Evolutionary conservation across 2,113 vertebrate genomes (phyloP).

Genomic region (Ctenomys sociabilis): DNA sequence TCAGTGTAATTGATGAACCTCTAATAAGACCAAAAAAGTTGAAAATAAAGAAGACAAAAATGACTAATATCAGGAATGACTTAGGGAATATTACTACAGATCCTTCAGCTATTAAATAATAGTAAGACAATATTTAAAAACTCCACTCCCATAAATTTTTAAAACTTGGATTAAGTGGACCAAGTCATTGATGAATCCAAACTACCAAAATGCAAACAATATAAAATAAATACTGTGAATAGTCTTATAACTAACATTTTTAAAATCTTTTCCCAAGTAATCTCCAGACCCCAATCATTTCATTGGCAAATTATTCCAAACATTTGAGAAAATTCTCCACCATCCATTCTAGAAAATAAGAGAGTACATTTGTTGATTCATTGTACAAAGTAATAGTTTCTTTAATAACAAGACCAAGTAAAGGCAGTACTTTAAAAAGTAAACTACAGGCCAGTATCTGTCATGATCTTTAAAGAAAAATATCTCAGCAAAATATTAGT

Average conservation of each 20-base stretch:
- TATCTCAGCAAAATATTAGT: conserved; percentile 1
- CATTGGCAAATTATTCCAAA: conserved; percentile 14
- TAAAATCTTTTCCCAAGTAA: not conserved
- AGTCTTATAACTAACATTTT: not conserved
- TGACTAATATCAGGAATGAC: not conserved
- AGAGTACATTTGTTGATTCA: not conserved
- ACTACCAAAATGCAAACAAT: conserved; percentile 1
- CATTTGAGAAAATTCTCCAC: not conserved
- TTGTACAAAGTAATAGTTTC: not conserved
- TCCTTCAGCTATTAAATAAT: conserved; percentile 21
- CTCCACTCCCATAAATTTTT: not conserved
- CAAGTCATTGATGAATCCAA: conserved; percentile 45
- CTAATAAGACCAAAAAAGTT: conserved; percentile 28
- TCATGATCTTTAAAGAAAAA: not conserved
- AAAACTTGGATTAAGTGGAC: conserved; percentile 8
- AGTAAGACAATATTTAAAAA: not conserved
- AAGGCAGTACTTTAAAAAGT: not conserved
- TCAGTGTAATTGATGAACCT: not conserved
- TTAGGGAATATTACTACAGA: conserved; percentile 16
- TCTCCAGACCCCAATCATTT: not conserved
- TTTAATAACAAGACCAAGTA: conserved; percentile 8
- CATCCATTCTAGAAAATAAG: not conserved
- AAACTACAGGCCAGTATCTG: not conserved
- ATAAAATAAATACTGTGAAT: conserved; percentile 11
- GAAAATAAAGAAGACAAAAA: not conserved